Percentiles rank a stretch among this genome's conserved stretches.
Conservation (phyloP, 2,888 invertebrate genomes). For the Habrosyne pyritoides region DNA sequence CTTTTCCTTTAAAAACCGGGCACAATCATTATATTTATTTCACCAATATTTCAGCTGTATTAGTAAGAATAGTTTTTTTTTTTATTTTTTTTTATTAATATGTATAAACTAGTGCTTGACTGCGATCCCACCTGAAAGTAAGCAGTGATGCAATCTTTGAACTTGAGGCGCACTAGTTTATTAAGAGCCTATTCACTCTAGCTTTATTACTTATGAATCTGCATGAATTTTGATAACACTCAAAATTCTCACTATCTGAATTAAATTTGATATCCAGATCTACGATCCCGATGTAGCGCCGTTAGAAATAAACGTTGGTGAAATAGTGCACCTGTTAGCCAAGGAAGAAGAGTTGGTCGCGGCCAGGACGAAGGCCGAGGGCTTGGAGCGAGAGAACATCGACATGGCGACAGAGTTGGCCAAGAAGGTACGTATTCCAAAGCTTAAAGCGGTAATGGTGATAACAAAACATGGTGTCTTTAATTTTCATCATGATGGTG, state of each 20-base stretch:
- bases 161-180: too few species aligned
- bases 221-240: too few species aligned
- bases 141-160: too few species aligned
- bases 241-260: too few species aligned
- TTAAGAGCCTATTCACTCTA: too few species aligned
- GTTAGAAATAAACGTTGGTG: constrained; percentile 94
- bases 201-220: background rate
- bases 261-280: constrained; percentile 63
- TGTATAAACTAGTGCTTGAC: too few species aligned
- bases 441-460: constrained; percentile 7
- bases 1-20: too few species aligned
- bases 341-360: constrained; percentile 96
- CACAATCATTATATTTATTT: too few species aligned
- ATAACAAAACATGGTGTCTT: constrained; percentile 13
- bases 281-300: constrained; percentile 94
- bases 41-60: too few species aligned
- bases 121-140: too few species aligned
- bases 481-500: background rate
- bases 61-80: too few species aligned
- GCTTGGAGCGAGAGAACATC: constrained; percentile 93
- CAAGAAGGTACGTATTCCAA: constrained; percentile 84
- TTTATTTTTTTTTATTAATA: too few species aligned
- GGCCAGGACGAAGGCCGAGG: constrained; percentile 93
- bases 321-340: constrained; percentile 94
- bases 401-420: constrained; percentile 94